A percentile compares a stretch with the other conserved stretches of the same genome.
phyloP scores from a whole-genome alignment of 2,113 vertebrate species.

The Balaeniceps rex region DNA sequence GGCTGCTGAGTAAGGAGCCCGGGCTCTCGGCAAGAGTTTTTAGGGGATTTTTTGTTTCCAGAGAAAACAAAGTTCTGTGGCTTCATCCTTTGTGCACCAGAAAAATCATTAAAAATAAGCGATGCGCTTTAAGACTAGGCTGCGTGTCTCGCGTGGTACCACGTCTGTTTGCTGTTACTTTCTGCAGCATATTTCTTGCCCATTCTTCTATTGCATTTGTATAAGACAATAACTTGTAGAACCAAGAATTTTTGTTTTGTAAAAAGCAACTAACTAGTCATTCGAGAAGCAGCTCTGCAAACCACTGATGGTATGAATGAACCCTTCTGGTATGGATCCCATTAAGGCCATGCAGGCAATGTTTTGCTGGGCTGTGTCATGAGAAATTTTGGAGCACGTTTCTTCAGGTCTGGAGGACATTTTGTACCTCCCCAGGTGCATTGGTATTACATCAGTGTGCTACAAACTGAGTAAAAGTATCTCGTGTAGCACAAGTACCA shows the following conservation, averaged over 20 bases:
- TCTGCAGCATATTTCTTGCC: not conserved
- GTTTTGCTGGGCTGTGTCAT: not conserved
- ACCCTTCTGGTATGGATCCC: conserved; percentile 3
- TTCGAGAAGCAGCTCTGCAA: conserved; percentile 20
- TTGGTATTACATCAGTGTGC: not conserved
- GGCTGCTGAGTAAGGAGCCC: fast-evolving
- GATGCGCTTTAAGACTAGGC: not conserved
- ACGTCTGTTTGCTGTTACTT: conserved; percentile 26
- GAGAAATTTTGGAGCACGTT: not conserved
- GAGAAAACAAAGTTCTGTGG: not conserved
- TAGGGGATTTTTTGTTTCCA: not conserved
- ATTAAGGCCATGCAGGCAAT: not conserved
- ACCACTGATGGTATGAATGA: not conserved
- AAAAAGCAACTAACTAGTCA: not conserved
- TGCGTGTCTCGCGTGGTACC: not conserved
- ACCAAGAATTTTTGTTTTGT: conserved; percentile 11
- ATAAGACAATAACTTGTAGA: conserved; percentile 39
- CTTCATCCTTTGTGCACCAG: not conserved
- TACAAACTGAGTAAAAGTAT: not conserved
- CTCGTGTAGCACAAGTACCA: not conserved
- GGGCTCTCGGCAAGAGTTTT: not conserved
- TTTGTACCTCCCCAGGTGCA: not conserved
- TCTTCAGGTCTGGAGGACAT: not conserved
- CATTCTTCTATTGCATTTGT: conserved; percentile 9
- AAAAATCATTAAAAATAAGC: not conserved